These are phyloP conservation scores for Pleuronectes platessa DNA, from an alignment of 2,113 vertebrate species.

Conservation along the genomic window DNA sequence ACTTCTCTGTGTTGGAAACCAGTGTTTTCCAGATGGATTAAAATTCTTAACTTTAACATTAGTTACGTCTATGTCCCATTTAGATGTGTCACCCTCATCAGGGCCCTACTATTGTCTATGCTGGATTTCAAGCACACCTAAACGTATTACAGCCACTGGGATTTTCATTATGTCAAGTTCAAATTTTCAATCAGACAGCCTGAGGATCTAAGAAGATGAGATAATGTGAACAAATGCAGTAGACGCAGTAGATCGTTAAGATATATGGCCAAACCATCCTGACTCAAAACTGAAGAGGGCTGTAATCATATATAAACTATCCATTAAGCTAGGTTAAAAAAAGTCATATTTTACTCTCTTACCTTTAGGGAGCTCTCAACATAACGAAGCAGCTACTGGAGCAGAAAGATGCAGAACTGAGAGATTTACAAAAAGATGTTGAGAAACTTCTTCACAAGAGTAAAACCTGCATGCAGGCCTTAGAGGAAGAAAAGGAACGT, in stretches of 20 bases:
- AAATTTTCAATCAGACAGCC: background rate
- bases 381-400: slow-evolving; percentile 79
- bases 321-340: background rate
- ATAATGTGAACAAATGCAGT: background rate
- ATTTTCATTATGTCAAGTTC: background rate
- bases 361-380: slow-evolving; percentile 80
- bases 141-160: background rate
- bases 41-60: background rate
- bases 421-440: slow-evolving; percentile 76
- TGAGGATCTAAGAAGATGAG: background rate
- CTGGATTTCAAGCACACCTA: background rate
- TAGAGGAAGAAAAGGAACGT: slow-evolving; percentile 82
- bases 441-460: slow-evolving; percentile 81
- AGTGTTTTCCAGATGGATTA: background rate
- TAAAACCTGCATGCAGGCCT: slow-evolving; percentile 67
- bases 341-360: background rate
- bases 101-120: too few species aligned
- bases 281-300: background rate
- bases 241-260: background rate
- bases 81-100: too few species aligned
- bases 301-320: background rate
- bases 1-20: background rate
- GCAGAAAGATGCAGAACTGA: slow-evolving; percentile 84
- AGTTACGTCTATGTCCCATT: background rate
- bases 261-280: background rate